A percentile compares a stretch with the other conserved stretches of the same genome.
phyloP scores from a whole-genome alignment of 2,113 vertebrate genomes.

The Saiga tatarica region DNA sequence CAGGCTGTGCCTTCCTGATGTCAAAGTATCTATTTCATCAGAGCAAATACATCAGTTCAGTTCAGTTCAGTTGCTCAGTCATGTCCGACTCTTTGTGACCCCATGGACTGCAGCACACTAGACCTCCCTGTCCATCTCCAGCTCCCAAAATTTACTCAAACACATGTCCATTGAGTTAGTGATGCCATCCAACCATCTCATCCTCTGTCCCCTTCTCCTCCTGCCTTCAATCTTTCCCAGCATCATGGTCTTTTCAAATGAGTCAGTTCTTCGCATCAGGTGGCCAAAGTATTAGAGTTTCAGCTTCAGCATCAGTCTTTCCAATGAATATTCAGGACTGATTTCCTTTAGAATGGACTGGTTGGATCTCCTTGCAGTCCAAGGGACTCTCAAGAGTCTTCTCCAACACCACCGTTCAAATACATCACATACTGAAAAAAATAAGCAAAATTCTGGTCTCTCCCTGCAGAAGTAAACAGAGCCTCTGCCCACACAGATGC shows the following conservation, averaged over 20 bases:
- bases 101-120: not conserved
- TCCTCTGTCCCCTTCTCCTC: not conserved
- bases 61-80: not conserved
- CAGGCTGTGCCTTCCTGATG: not conserved
- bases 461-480: not conserved
- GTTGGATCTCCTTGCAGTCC: not conserved
- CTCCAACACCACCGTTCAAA: not conserved
- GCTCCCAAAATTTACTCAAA: not conserved
- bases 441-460: not conserved
- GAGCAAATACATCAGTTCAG: not conserved
- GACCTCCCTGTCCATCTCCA: not conserved
- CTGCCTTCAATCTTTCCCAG: not conserved
- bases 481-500: not conserved
- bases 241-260: not conserved
- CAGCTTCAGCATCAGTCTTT: not conserved
- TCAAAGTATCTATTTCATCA: not conserved
- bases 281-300: not conserved
- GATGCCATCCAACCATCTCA: not conserved
- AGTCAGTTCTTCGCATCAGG: not conserved
- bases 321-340: not conserved
- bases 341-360: not conserved
- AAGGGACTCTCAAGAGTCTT: not conserved
- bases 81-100: not conserved
- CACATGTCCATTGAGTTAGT: not conserved
- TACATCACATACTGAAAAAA: not conserved